These are phyloP conservation scores for Chiloscyllium plagiosum DNA, from an alignment of 2,113 vertebrate genomes.

Conservation along the genomic window DNA sequence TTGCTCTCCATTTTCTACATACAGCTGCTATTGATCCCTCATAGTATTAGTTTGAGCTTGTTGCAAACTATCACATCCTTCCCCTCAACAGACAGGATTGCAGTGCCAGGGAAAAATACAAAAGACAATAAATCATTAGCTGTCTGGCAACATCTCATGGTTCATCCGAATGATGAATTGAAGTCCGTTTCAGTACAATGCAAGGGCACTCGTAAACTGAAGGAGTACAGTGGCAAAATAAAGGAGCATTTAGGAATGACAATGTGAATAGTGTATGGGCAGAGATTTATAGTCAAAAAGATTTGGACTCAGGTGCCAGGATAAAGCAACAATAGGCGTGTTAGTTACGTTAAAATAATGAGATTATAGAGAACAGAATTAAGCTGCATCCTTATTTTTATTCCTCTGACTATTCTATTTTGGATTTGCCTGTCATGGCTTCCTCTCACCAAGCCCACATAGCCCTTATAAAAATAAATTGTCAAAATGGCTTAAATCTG, in stretches of 20 bases:
- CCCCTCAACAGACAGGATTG: not conserved
- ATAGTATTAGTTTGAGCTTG: conserved; percentile 2
- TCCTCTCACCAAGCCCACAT: conserved; percentile 26
- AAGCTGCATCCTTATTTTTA: conserved; percentile 14
- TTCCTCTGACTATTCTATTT: not conserved
- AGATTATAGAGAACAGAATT: not conserved
- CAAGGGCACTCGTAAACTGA: conserved; percentile 11
- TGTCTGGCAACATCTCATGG: conserved; percentile 26
- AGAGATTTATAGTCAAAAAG: not conserved
- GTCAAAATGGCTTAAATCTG: not conserved
- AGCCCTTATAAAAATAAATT: conserved; percentile 19
- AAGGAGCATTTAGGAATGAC: not conserved
- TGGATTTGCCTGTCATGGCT: conserved; percentile 3
- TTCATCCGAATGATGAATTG: conserved; percentile 36
- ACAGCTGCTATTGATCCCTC: conserved; percentile 23
- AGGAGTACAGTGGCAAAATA: not conserved
- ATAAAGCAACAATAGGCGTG: not conserved
- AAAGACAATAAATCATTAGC: conserved; percentile 25
- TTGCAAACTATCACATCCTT: not conserved
- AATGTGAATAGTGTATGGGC: not conserved
- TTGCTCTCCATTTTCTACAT: not conserved
- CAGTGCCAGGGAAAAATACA: conserved; percentile 21
- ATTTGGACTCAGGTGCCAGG: not conserved
- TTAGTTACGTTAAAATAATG: not conserved
- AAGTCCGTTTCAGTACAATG: conserved; percentile 25